Base-by-base conservation (phyloP, 2,888 invertebrate genomes). In the Pterostichus madidus region DNA sequence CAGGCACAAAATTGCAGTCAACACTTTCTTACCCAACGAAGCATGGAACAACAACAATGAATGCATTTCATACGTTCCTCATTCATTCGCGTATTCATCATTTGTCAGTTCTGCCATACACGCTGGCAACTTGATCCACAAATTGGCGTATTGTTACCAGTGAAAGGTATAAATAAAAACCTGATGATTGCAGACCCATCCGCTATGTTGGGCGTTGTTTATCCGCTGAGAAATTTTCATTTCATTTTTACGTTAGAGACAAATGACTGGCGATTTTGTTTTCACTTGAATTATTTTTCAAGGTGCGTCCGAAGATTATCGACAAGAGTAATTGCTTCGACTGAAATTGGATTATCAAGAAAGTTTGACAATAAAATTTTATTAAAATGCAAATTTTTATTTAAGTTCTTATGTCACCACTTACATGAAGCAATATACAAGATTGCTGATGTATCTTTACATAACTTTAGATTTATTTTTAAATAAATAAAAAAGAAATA, bases 191-290 rank as follows among this genome's bases (percentile, higher is more conserved):
- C 31, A 4, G 24, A 52, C 4, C 13, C 75, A 75, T 75, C 75
- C 52, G 52, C 75, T 52, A 75, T 75, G 52, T 75, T 75, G 75
- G 75, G 75, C 75, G 75, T 49, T 52, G 75, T 71, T 13, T 64
- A 64, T 64, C 73, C 73, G 46, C 17, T 44, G 52, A 75, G 77
- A 77, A 77, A 77, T 77, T 77, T 77, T 77, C 77, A 77, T 77
- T 77, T 77, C 77, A 77, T 77, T 77, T 75, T 75, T 77, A 75
- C 39, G 35, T 75, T 75, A 75, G 52, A 52, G 17, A 75, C 75
- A 75, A 75, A 75, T 75, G 75, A 75, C 49, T 75, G 52, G 75
- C 52, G 75, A 75, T 75, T 75, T 75, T 75, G 75, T 75, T 75
- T 75, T 75, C 75, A 75, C 75, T 75, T 75, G 75, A 44, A 75